Evolutionary conservation across 2,797 vertebrate genomes (phyloP), one percentile per base, ranked within the genome.

Genomic region (Chelidonichthys spinosus): DNA sequence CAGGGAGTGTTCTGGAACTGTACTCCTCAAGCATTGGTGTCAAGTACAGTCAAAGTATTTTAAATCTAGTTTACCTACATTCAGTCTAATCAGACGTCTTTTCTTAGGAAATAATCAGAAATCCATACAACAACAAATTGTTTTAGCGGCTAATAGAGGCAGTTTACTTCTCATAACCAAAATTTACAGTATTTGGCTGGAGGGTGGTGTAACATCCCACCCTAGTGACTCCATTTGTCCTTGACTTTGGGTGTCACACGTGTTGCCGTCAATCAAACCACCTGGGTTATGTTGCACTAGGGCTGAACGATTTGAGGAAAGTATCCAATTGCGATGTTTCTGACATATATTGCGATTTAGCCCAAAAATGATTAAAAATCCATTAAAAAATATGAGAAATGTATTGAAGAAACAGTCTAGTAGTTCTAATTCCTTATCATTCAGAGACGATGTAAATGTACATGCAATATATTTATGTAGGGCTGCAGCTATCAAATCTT

Each of bases 251-350:
- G 53, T 9, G 44, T 63, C 60, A 42, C 88, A 87, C 81, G 72
- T 86, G 86, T 35, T 83, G 8, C 63, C 56, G 52, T 90, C 89
- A 87, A 81, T 89, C 86, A 87, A 69, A 73, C 17, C 72, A n/a
- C 72, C 68, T 42, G 69, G 17, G 49, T 25, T 53, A 40, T 5
- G 64, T 1, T 4, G 63, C 61, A 50, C 14, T 46, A 25, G 5
- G 56, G 11, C 1, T 49, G 46, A 50, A 69, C 25, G 25, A 43
- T 56, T 7, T 4, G 43, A 47, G 8, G 47, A 25, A 25, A 25
- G 25, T 25, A 25, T 25, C 25, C 25, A 25, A 25, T 25, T 25
- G 25, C 25, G 39, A 40, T 40, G 39, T 40, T 6, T 40, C 25
- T 25, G 25, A 25, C 25, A 25, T 25, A 25, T 25, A 25, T 25